phyloP scores from a whole-genome alignment of 2,888 invertebrate species.

The Hirtodrosophila duncani region DNA sequence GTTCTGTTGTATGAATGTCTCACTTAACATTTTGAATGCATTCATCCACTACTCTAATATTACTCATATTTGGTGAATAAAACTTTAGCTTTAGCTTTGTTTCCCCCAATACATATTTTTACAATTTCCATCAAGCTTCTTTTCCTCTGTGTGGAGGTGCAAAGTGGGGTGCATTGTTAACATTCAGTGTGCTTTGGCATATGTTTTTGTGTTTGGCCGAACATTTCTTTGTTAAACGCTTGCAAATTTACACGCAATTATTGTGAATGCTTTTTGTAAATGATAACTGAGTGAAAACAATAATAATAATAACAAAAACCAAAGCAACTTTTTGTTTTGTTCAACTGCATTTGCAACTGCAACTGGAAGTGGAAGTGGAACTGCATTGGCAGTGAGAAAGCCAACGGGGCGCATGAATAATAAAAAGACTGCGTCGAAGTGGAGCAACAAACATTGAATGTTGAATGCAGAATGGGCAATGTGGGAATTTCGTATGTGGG shows the following conservation, averaged over 20 bases:
- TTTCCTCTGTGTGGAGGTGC: too few species aligned
- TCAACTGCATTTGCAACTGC: conserved; percentile 3
- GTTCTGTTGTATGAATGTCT: too few species aligned
- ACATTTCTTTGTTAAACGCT: conserved; percentile 19
- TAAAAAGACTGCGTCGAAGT: conserved; percentile 42
- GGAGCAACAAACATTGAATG: conserved; percentile 7
- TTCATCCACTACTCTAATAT: too few species aligned
- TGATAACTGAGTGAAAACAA: conserved; percentile 8
- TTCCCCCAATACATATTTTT: too few species aligned
- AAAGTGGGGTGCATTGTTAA: too few species aligned
- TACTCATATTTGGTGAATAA: too few species aligned
- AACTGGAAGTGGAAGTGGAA: too few species aligned
- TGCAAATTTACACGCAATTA: conserved; percentile 58
- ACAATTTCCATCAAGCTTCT: too few species aligned
- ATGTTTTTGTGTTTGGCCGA: conserved; percentile 9
- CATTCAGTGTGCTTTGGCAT: conserved; percentile 13
- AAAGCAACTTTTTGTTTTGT: not conserved
- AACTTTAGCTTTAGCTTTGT: too few species aligned
- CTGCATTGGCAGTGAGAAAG: too few species aligned
- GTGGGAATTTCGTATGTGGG: conserved; percentile 31
- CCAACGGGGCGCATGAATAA: conserved; percentile 38
- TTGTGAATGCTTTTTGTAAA: conserved; percentile 37
- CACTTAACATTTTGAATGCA: too few species aligned
- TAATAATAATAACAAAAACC: conserved; percentile 8
- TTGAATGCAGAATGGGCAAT: conserved; percentile 7